These are phyloP conservation scores for Himantopus leucocephalus DNA, from an alignment of 2,113 vertebrate genomes.

Conservation along the genomic window DNA sequence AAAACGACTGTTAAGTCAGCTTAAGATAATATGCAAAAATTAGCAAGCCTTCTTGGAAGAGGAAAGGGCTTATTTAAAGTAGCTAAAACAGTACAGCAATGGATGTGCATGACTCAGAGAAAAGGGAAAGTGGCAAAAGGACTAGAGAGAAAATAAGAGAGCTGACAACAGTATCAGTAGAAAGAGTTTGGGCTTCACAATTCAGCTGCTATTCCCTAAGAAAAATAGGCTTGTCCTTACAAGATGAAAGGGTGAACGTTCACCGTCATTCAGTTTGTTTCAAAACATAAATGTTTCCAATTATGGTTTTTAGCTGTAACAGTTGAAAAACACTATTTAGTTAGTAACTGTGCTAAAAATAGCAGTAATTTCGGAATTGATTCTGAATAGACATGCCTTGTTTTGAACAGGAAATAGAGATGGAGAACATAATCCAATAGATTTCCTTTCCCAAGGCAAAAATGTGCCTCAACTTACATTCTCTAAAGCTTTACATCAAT, in stretches of 20 bases:
- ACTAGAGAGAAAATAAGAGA: neutral
- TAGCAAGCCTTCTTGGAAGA: neutral
- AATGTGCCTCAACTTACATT: neutral
- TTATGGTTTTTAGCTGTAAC: neutral
- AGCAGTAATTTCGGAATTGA: slow-evolving; percentile 33
- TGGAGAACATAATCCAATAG: neutral
- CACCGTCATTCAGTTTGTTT: neutral
- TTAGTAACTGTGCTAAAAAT: slow-evolving; percentile 15
- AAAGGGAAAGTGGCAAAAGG: neutral
- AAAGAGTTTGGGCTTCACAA: neutral
- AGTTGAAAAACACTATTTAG: neutral
- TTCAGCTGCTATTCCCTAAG: neutral
- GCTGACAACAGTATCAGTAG: neutral
- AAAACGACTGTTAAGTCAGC: neutral
- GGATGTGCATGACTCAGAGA: neutral
- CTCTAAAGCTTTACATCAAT: neutral
- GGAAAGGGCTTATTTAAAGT: slow-evolving; percentile 3
- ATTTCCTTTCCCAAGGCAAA: neutral
- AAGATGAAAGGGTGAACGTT: neutral
- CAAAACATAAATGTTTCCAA: neutral
- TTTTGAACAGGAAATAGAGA: neutral
- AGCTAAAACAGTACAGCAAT: neutral
- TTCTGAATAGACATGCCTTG: neutral
- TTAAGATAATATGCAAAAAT: slow-evolving; percentile 36
- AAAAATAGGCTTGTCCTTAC: neutral